Evolutionary conservation across 2,113 vertebrate species (phyloP), one percentile per base, ranked within the genome.

Genomic region (Dendropsophus ebraccatus): DNA sequence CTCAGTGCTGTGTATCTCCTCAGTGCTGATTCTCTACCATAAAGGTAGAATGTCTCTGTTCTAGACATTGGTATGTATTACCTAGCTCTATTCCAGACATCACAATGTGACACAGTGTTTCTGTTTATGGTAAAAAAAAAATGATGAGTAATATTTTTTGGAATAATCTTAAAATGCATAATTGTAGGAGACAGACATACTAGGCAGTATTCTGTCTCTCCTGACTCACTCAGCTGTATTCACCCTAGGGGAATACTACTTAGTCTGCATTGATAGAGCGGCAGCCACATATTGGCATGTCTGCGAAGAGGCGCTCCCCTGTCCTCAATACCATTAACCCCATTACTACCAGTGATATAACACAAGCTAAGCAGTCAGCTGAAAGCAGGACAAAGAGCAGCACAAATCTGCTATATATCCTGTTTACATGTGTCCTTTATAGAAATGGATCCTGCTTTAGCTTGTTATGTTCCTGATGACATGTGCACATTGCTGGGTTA

Each of bases 141-240:
- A 56, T 45, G 76, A 60, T 81, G 84, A 86, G 84, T 81, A 73
- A 86, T 81, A 86, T 86, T 73, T n/a, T 81, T 73, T 69, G n/a
- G 32, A 17, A 50, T 69, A 85, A 37, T 54, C 25, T 50, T 45
- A 85, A 58, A 86, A 81, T 28, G 54, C 32, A 32, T 80, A 23
- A 80, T 54, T 37, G 49, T 49, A 32, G 50, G 76, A 86, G 84
- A 47, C 62, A 73, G 84, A 56, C 72, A 49, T 35, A 77, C 56
- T 75, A 4, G 13, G 21, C 75, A 32, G 67, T 45, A 83, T 83
- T 79, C 28, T 79, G 52, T 50, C 32, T 78, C 32, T 45, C n/a
- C 76, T 81, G 76, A 86, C 62, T 81, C 75, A 80, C 62, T 8
- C 72, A 2, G 58, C 50, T 81, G 78, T 47, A 81, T 32, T 72